Base-by-base conservation (phyloP, 2,888 invertebrate genomes). In the Macropis europaea region DNA sequence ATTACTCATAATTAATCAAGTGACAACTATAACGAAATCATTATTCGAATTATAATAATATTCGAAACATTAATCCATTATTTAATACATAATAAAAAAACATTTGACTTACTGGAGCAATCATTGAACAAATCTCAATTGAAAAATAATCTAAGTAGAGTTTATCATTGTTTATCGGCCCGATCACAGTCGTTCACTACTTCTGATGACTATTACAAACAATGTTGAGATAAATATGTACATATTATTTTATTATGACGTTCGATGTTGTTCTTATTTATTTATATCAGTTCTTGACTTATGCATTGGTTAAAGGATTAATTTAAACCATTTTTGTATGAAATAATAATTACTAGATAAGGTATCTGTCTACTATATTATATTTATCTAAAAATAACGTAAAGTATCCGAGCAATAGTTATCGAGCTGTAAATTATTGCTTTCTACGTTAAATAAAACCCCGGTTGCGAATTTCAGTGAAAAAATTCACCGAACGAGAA, bases 381-480 rank as follows among this genome's bases (percentile, higher is more conserved):
- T 70, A 67, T 67, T 67, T 60, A 70, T 70, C 59, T 53, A 53
- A 68, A 54, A 19, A 6, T 48, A 70, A 68, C 40, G 22, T 54
- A 70, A 68, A 48, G 59, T 66, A 67, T 43, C 34, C 7, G 24
- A 42, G 19, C 48, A 50, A 59, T 64, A 43, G 48, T 43, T 9
- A 45, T 54, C 38, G 24, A 60, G 68, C 70, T 71, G 70, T 71
- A 71, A 36, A 71, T 71, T 60, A 50, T 68, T 48, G 70, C 70
- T 71, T 70, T 60, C 13, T 13, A 54, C 70, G 53, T 71, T 53
- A 17, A 26, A 56, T 59, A 59, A 69, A 50, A 59, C 2, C 2
- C 30, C 42, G 70, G 68, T 70, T 48, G 70, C 53, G n/a, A 60
- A 70, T 70, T 70, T 70, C 70, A 70, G 70, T 68, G 70, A 70